Base-by-base conservation (phyloP, 2,113 vertebrate species). In the Baryphthengus martii region DNA sequence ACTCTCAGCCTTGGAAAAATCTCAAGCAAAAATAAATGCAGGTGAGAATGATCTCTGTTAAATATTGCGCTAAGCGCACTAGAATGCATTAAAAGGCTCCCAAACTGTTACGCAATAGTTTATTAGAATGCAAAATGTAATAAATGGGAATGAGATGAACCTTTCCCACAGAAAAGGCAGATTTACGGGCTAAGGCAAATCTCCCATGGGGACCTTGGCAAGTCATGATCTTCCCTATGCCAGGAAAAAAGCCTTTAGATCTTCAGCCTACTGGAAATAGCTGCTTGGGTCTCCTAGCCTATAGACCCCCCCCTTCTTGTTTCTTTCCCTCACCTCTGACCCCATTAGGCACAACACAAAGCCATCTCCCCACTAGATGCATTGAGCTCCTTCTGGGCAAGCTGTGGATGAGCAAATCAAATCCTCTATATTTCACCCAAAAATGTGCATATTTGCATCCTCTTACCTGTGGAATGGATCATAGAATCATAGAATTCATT, bases 1-100 rank as follows among this genome's bases (percentile, higher is more conserved):
- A 25, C 39, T 92, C 56, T 92, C 95, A 23, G 20, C 68, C 83
- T 44, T 87, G 82, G 98, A 97, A 92, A 98, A 93, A 67, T 50
- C 96, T 91, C 96, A 96, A 40, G n/a, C 63, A 44, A 96, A 97
- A 96, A 84, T 91, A 52, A 97, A 85, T 72, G 59, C 94, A 66
- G 98, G 98, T 98, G 96, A 97, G 96, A 65, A 58, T 1, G 10
- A 63, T 81, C 8, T 47, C 33, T 62, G 14, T 55, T 26, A 42
- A 71, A 20, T 58, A 59, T 11, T 37, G 11, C 40, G 13, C 37
- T 40, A 61, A 83, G 7, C 26, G 62, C 7, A n/a, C 3, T 25
- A 37, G 55, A 71, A 75, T 49, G 25, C 24, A 56, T 56, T 40
- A 52, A 44, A 86, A 74, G 11, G 5, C 24, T 91, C 39, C 50